phyloP scores from a whole-genome alignment of 2,113 vertebrate genomes.

The Dolichallabes microphthalmus region DNA sequence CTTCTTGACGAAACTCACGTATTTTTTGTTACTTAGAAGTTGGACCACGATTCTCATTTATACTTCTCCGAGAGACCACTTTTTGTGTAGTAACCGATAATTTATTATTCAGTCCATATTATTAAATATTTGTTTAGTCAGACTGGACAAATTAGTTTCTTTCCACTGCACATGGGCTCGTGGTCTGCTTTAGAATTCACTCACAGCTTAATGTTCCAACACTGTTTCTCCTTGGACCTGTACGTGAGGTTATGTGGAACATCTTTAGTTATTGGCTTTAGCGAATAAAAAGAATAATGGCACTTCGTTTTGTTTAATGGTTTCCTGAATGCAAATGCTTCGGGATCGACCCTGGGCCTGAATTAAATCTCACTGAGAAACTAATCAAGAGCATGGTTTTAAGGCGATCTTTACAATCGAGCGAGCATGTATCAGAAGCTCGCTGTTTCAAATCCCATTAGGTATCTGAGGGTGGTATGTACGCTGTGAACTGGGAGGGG shows the following conservation, averaged over 20 bases:
- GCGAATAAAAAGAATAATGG: not conserved
- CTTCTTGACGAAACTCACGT: not conserved
- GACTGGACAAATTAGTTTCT: constrained; percentile 1
- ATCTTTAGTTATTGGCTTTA: not conserved
- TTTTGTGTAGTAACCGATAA: not conserved
- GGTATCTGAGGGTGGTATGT: not conserved
- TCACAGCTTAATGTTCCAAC: not conserved
- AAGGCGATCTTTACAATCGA: not conserved
- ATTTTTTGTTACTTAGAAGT: not conserved
- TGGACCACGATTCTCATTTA: not conserved
- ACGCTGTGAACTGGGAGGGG: not conserved
- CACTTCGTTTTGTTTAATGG: not conserved
- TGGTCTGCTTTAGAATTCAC: not conserved
- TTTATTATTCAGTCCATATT: not conserved
- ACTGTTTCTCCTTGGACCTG: not conserved
- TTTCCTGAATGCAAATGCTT: not conserved
- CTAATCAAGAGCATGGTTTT: not conserved
- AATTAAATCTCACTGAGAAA: not conserved
- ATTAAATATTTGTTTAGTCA: constrained; percentile 22
- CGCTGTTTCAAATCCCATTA: not conserved
- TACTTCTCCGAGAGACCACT: not conserved
- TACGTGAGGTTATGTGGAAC: not conserved
- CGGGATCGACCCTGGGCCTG: not conserved
- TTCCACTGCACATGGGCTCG: not conserved
- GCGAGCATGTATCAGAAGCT: not conserved